phyloP scores from a whole-genome alignment of 2,797 vertebrate genomes.

The Vipera ursinii region DNA sequence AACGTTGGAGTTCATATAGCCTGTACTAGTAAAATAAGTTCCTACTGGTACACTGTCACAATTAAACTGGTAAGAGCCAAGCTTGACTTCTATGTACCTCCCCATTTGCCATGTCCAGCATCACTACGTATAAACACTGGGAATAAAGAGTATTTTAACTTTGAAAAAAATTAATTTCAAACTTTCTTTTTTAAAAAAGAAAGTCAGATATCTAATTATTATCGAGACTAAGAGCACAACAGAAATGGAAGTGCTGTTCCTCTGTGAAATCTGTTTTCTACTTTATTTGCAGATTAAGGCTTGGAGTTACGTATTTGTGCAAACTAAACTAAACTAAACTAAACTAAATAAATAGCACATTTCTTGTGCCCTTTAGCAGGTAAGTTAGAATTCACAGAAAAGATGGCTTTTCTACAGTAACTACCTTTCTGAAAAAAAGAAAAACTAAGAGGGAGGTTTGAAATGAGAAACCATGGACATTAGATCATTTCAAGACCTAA shows the following conservation, averaged over 20 bases:
- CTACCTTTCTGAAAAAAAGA: not conserved
- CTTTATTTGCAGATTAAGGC: not conserved
- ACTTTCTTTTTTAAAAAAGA: not conserved
- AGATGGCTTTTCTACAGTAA: not conserved
- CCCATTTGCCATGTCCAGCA: not conserved
- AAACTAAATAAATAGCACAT: not conserved
- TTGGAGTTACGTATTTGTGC: not conserved
- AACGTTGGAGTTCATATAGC: not conserved
- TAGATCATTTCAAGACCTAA: not conserved
- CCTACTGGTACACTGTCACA: not conserved
- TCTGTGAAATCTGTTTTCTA: not conserved
- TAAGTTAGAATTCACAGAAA: not conserved
- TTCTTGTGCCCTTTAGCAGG: not conserved
- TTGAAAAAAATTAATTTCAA: not conserved
- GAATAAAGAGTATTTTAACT: not conserved
- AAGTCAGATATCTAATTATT: not conserved
- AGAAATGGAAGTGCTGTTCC: not conserved
- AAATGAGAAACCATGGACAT: not conserved
- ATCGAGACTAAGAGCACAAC: not conserved
- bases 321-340: no score
- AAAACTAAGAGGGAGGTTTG: not conserved
- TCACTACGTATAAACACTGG: not conserved
- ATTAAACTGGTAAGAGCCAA: not conserved
- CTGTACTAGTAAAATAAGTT: not conserved
- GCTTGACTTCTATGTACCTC: not conserved